These are phyloP conservation scores for Galeopterus variegatus DNA, from an alignment of 2,113 vertebrate genomes.

Conservation along the genomic window DNA sequence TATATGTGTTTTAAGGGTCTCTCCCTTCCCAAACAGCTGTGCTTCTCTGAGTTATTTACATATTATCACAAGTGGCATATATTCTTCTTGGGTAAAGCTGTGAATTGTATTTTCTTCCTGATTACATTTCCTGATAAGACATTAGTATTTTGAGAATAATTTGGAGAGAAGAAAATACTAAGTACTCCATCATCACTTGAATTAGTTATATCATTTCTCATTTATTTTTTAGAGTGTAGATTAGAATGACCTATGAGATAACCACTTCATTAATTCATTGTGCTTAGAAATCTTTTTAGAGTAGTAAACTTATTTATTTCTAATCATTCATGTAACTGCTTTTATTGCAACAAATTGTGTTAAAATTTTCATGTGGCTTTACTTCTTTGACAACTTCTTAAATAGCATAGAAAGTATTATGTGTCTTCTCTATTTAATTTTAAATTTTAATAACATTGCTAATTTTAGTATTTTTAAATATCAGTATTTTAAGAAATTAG, in stretches of 20 bases:
- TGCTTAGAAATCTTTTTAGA: conserved; percentile 44
- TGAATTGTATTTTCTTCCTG: conserved; percentile 59
- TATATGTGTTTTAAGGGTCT: not conserved
- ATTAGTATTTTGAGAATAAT: conserved; percentile 61
- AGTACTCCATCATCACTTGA: conserved; percentile 16
- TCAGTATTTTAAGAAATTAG: conserved; percentile 68
- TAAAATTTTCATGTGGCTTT: conserved; percentile 59
- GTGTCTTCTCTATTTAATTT: conserved; percentile 64
- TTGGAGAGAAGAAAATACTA: conserved; percentile 24
- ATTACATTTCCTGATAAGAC: conserved; percentile 57
- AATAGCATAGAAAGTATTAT: conserved; percentile 56
- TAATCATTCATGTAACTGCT: conserved; percentile 55
- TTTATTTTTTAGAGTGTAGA: conserved; percentile 42
- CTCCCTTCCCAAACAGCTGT: not conserved
- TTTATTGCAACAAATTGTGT: conserved; percentile 17
- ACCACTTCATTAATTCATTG: conserved; percentile 35
- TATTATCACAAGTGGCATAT: conserved; percentile 27
- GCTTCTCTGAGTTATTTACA: conserved; percentile 5
- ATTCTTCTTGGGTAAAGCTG: not conserved
- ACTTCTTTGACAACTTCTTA: conserved; percentile 68
- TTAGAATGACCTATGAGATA: conserved; percentile 11
- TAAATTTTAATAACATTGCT: conserved; percentile 66
- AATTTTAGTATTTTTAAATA: conserved; percentile 73
- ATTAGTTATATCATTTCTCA: conserved; percentile 25
- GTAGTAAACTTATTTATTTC: conserved; percentile 58